These are phyloP conservation scores for Sciurus vulgaris DNA, from an alignment of 2,797 vertebrate species.

Conservation along the genomic window DNA sequence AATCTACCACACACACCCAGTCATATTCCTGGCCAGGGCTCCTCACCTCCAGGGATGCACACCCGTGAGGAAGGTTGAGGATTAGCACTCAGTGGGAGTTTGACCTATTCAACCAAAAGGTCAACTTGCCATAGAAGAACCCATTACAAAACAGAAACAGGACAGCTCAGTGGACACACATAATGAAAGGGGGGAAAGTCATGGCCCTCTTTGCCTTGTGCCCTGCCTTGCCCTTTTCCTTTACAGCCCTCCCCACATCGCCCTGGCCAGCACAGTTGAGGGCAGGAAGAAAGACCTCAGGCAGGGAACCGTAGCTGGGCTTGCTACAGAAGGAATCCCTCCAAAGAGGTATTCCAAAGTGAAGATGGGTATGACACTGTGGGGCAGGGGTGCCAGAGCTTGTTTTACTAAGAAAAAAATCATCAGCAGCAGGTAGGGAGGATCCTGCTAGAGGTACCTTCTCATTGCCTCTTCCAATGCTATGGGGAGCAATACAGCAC, in stretches of 20 bases:
- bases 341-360: neutral
- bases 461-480: neutral
- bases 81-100: constrained; percentile 71
- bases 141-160: constrained; percentile 78
- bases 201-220: constrained; percentile 38
- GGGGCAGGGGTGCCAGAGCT: neutral
- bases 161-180: constrained; percentile 81
- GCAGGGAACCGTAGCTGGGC: neutral
- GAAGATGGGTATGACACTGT: neutral
- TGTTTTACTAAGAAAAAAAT: neutral
- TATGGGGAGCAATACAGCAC: accelerated
- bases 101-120: constrained; percentile 86
- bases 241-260: neutral
- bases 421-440: neutral
- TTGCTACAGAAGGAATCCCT: neutral
- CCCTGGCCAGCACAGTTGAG: neutral
- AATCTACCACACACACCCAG: constrained; percentile 29
- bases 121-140: constrained; percentile 83
- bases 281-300: neutral
- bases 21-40: constrained; percentile 44
- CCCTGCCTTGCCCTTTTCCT: constrained; percentile 72
- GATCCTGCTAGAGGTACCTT: neutral
- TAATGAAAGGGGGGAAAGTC: constrained; percentile 73
- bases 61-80: constrained; percentile 58
- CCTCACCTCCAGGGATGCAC: constrained; percentile 62